These are phyloP conservation scores for Melitaea athalia DNA, from an alignment of 2,888 invertebrate genomes.

Conservation along the genomic window DNA sequence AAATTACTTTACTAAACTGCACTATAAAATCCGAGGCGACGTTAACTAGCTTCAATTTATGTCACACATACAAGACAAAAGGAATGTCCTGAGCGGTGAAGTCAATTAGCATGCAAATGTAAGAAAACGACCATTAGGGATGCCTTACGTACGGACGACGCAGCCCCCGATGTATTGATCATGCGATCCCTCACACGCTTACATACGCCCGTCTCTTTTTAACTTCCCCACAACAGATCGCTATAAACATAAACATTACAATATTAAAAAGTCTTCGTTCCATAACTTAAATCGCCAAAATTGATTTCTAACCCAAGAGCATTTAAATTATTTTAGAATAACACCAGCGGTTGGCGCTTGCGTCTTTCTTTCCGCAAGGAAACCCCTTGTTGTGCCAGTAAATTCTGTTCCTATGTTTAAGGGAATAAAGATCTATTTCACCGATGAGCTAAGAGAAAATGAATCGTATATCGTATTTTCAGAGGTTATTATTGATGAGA, in stretches of 20 bases:
- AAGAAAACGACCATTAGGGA: slow-evolving; percentile 79
- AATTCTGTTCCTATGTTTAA: slow-evolving; percentile 76
- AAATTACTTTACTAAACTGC: slow-evolving; percentile 39
- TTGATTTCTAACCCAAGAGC: slow-evolving; percentile 6
- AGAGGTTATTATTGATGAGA: slow-evolving; percentile 51
- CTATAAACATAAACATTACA: slow-evolving; percentile 76
- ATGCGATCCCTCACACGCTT: slow-evolving; percentile 75
- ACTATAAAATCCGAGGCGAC: slow-evolving; percentile 49
- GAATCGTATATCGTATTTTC: slow-evolving; percentile 64
- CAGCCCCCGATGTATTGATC: slow-evolving; percentile 74
- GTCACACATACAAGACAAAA: slow-evolving; percentile 68
- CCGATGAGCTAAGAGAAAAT: slow-evolving; percentile 69
- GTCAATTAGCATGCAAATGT: slow-evolving; percentile 81
- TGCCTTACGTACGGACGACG: slow-evolving; percentile 52
- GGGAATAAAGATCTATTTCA: slow-evolving; percentile 81
- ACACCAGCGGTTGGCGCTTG: slow-evolving; percentile 27
- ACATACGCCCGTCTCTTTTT: slow-evolving; percentile 81
- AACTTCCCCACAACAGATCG: slow-evolving; percentile 79
- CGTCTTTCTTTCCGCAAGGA: slow-evolving; percentile 38
- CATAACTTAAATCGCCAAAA: slow-evolving; percentile 37
- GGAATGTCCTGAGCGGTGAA: slow-evolving; percentile 59
- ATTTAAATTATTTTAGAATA: slow-evolving; percentile 35
- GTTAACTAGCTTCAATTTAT: slow-evolving; percentile 64
- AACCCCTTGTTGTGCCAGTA: slow-evolving; percentile 73
- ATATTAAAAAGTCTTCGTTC: slow-evolving; percentile 55